Percentiles rank a stretch among this genome's conserved stretches.
phyloP scores from a whole-genome alignment of 2,113 vertebrate species.

The Triplophysa siluroides region DNA sequence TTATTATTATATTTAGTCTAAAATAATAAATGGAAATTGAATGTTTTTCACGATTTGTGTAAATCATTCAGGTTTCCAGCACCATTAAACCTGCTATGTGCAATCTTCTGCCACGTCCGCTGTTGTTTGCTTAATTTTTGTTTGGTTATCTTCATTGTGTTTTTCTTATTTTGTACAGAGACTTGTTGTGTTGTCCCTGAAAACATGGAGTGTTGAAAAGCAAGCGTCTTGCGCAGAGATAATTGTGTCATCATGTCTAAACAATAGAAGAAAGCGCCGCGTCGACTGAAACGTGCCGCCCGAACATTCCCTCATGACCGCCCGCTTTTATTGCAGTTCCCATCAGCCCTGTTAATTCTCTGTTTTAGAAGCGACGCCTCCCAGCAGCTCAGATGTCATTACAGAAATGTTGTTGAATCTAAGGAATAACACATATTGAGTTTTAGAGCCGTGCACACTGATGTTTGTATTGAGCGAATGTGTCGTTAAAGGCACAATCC shows the following conservation, averaged over 20 bases:
- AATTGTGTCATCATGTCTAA: neutral
- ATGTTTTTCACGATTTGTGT: neutral
- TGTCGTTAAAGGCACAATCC: no score
- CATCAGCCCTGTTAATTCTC: neutral
- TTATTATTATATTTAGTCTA: no score
- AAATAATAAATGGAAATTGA: no score
- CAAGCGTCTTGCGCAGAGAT: conserved; percentile 7
- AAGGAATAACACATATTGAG: neutral
- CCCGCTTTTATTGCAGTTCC: neutral
- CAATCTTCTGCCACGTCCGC: neutral
- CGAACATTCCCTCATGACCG: neutral
- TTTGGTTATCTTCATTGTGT: neutral
- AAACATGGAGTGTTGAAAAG: neutral
- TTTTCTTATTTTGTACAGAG: neutral
- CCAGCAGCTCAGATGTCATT: neutral
- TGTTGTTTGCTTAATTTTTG: neutral
- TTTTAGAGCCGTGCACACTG: conserved; percentile 8
- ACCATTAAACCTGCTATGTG: neutral
- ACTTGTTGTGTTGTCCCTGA: neutral
- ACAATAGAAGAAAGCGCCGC: neutral
- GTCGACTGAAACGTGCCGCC: conserved; percentile 2
- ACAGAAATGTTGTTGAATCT: neutral
- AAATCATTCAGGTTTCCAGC: neutral
- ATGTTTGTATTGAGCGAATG: neutral
- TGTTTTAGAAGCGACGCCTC: neutral